Conservation (phyloP, 2,888 invertebrate genomes). For the Plebejus argus region DNA sequence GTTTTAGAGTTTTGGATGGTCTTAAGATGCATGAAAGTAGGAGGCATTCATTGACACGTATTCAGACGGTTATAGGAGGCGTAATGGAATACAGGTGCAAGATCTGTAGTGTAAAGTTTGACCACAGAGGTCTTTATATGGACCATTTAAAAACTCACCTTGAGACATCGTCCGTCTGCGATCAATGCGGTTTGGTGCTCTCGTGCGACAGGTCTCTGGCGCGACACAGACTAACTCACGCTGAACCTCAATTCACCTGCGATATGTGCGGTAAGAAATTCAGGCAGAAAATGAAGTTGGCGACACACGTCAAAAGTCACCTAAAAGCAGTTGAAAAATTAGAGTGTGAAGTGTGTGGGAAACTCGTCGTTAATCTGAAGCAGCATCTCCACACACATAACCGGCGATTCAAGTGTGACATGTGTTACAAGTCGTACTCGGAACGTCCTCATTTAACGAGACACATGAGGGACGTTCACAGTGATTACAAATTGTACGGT, state of each 20-base stretch:
- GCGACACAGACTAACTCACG: slow-evolving; percentile 44
- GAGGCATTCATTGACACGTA: slow-evolving; percentile 23
- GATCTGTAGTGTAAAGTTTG: slow-evolving; percentile 36
- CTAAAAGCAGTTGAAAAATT: background rate
- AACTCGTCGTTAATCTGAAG: background rate
- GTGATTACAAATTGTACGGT: slow-evolving; percentile 13
- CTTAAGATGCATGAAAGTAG: background rate
- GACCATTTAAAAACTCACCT: slow-evolving; percentile 39
- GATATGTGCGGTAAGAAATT: slow-evolving; percentile 40
- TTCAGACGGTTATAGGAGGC: slow-evolving; percentile 24
- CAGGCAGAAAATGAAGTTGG: slow-evolving; percentile 36
- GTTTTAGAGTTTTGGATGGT: slow-evolving; percentile 26
- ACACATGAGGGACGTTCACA: slow-evolving; percentile 40
- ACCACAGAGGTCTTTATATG: slow-evolving; percentile 27
- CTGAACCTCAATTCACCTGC: slow-evolving; percentile 37
- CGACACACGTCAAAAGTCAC: background rate
- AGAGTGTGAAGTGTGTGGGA: slow-evolving; percentile 3
- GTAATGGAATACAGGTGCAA: slow-evolving; percentile 38
- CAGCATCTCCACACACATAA: slow-evolving; percentile 4
- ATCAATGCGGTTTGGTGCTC: slow-evolving; percentile 42
- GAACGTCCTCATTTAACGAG: slow-evolving; percentile 42
- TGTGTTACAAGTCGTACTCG: slow-evolving; percentile 40
- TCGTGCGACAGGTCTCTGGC: slow-evolving; percentile 41
- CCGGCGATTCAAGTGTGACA: background rate
- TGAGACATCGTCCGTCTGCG: slow-evolving; percentile 38